Evolutionary conservation across 1,140 invertebrate genomes (phyloP).

Genomic region (Lamellibrachia luymesi): DNA sequence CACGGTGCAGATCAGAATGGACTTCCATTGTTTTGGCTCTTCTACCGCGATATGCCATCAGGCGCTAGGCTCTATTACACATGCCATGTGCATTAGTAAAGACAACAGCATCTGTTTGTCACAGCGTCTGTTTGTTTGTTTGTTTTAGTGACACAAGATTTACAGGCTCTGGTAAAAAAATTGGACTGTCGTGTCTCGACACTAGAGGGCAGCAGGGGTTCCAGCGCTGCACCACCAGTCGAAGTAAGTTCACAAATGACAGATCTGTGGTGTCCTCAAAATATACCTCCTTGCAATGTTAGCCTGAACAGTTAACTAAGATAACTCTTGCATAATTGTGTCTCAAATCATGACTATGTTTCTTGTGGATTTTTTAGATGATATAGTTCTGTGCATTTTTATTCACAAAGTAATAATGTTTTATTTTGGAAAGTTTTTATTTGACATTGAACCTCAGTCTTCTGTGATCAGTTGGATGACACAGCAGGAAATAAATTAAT

Average conservation of each 20-base stretch:
- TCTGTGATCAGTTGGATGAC: no score
- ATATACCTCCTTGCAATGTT: not conserved
- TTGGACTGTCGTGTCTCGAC: not conserved
- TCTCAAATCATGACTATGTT: not conserved
- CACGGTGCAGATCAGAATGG: no score
- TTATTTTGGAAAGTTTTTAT: no score
- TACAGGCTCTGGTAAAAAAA: slow-evolving; percentile 9
- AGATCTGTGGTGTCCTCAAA: not conserved
- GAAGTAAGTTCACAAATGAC: not conserved
- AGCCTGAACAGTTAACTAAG: not conserved
- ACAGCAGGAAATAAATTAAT: no score
- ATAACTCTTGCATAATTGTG: not conserved
- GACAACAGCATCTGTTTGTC: no score
- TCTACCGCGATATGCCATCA: no score
- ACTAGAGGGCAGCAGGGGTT: not conserved
- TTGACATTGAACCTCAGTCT: no score
- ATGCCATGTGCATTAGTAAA: no score
- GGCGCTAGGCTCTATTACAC: no score
- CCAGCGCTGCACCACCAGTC: not conserved
- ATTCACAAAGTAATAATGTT: no score
- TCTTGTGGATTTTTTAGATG: not conserved
- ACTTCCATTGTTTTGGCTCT: no score
- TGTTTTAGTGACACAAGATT: slow-evolving; percentile 15
- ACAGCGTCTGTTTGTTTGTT: not conserved
- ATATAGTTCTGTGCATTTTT: no score